Conservation (phyloP, 2,888 invertebrate species). For the Drosophila percnosoma region DNA sequence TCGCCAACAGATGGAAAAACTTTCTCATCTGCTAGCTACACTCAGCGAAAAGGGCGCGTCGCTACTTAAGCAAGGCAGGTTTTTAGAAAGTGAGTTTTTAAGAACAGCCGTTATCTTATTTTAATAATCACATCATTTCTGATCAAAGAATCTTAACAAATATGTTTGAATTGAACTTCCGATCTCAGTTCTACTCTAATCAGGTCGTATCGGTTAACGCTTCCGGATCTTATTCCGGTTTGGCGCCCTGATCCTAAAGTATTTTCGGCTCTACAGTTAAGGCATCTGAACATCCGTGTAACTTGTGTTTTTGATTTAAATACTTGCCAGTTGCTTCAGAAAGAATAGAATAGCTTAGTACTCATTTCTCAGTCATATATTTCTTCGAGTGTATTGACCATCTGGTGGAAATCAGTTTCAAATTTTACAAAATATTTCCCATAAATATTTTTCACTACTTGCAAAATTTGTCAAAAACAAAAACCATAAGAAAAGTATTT, state of each 20-base stretch:
- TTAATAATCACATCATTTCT: neutral
- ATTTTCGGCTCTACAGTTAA: neutral
- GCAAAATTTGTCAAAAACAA: neutral
- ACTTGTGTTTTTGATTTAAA: neutral
- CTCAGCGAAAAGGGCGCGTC: neutral
- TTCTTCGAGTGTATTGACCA: neutral
- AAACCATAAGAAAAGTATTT: neutral
- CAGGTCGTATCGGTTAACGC: neutral
- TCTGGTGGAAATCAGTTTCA: fast-evolving
- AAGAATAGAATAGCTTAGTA: neutral
- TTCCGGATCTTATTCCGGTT: neutral
- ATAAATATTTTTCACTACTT: neutral
- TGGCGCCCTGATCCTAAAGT: no score
- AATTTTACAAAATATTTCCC: neutral
- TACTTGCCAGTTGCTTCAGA: neutral
- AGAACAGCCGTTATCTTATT: neutral
- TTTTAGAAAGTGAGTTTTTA: neutral
- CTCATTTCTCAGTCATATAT: neutral
- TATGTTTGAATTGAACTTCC: neutral
- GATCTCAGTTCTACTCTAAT: neutral
- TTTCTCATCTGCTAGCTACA: constrained; percentile 59
- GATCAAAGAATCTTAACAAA: fast-evolving
- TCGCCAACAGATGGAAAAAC: constrained; percentile 58
- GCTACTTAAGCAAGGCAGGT: neutral
- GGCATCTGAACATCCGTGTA: no score